Conservation (phyloP, 2,113 vertebrate species). For the Microcebus jonahi region DNA sequence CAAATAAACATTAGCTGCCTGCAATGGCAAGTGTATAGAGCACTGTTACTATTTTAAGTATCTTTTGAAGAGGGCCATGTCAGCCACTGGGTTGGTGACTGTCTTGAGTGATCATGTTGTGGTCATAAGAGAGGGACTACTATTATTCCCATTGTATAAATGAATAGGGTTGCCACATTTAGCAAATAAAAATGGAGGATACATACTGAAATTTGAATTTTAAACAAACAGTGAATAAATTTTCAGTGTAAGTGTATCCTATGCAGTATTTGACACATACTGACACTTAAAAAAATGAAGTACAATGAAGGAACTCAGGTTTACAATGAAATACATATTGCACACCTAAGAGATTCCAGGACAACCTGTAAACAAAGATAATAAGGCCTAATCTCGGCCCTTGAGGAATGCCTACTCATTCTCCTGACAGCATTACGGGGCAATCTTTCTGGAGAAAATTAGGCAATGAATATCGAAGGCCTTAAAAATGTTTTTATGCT, state of each 20-base stretch:
- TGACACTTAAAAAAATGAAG: background rate
- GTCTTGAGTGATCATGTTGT: background rate
- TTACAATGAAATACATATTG: background rate
- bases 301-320: background rate
- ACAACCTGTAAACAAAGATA: background rate
- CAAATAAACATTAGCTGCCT: background rate
- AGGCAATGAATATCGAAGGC: background rate
- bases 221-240: background rate
- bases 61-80: background rate
- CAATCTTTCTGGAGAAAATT: background rate
- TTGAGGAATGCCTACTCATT: background rate
- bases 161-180: too few species aligned
- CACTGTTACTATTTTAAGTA: background rate
- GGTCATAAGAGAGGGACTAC: background rate
- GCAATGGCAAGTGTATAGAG: background rate
- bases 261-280: background rate
- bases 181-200: background rate
- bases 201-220: background rate
- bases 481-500: background rate
- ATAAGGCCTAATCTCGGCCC: background rate
- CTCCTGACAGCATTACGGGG: background rate
- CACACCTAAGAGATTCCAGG: background rate
- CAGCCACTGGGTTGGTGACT: background rate
- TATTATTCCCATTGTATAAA: background rate
- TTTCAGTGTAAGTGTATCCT: background rate